Evolutionary conservation across 2,797 vertebrate species (phyloP).

Genomic region (Eulemur mongoz): DNA sequence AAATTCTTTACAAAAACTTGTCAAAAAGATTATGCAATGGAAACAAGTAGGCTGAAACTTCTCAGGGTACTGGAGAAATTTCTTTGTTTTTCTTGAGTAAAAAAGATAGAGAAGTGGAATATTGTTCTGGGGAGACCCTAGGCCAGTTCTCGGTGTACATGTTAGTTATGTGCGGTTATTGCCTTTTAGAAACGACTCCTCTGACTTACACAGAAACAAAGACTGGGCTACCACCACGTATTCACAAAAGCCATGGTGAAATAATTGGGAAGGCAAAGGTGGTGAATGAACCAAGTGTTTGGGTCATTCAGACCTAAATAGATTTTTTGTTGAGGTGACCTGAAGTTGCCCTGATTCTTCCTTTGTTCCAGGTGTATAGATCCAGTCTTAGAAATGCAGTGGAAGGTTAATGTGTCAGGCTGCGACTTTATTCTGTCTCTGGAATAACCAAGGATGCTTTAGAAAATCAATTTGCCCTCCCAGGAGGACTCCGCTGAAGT

Average conservation of each 20-base stretch:
- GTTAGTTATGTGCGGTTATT: neutral
- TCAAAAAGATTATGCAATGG: constrained; percentile 49
- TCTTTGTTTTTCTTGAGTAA: constrained; percentile 19
- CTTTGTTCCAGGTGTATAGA: constrained; percentile 33
- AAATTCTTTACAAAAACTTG: constrained; percentile 56
- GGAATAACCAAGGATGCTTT: constrained; percentile 45
- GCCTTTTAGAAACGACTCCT: neutral
- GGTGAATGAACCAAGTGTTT: neutral
- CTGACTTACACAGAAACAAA: constrained; percentile 35
- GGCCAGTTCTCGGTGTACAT: neutral
- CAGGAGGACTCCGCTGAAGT: neutral
- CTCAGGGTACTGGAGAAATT: neutral
- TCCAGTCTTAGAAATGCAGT: neutral
- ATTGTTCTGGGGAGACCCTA: neutral
- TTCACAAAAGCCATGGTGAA: neutral
- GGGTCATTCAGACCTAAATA: neutral
- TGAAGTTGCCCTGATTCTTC: constrained; percentile 17
- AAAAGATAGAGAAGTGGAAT: neutral
- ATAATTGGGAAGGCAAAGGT: constrained; percentile 39
- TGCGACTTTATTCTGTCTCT: constrained; percentile 40
- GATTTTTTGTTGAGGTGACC: constrained; percentile 40
- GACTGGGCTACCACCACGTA: neutral
- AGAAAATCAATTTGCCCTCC: constrained; percentile 58
- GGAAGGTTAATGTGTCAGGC: constrained; percentile 23
- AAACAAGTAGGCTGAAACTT: constrained; percentile 53